These are phyloP conservation scores for Anolis carolinensis DNA, from an alignment of 2,113 vertebrate species.

Conservation along the genomic window DNA sequence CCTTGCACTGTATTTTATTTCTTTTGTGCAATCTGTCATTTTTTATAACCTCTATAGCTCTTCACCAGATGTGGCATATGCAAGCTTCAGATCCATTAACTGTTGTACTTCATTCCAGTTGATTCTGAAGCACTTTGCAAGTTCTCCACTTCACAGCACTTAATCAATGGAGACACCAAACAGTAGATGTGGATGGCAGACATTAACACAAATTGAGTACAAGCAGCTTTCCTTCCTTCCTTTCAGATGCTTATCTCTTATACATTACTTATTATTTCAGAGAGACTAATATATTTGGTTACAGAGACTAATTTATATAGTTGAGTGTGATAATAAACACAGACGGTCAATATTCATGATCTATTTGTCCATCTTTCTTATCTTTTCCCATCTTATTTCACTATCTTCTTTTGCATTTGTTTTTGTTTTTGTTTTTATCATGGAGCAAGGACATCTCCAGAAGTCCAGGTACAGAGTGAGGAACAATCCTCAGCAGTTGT, in stretches of 20 bases:
- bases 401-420: no score
- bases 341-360: neutral
- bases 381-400: no score
- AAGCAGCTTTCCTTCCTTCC: constrained; percentile 8
- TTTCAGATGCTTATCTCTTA: neutral
- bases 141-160: neutral
- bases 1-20: neutral
- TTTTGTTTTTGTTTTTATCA: no score
- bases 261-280: neutral
- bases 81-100: constrained; percentile 30
- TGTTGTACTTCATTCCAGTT: constrained; percentile 21
- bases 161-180: constrained; percentile 26
- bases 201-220: constrained; percentile 11
- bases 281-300: neutral
- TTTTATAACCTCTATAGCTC: constrained; percentile 45
- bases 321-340: neutral
- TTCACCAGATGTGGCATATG: neutral
- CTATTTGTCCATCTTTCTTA: neutral
- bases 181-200: neutral
- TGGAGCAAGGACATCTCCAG: no score
- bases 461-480: no score
- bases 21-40: constrained; percentile 21
- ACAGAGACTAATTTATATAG: neutral
- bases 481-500: no score
- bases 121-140: neutral